Base-by-base conservation (phyloP, 2,888 invertebrate species). In the Atherix ibis region DNA sequence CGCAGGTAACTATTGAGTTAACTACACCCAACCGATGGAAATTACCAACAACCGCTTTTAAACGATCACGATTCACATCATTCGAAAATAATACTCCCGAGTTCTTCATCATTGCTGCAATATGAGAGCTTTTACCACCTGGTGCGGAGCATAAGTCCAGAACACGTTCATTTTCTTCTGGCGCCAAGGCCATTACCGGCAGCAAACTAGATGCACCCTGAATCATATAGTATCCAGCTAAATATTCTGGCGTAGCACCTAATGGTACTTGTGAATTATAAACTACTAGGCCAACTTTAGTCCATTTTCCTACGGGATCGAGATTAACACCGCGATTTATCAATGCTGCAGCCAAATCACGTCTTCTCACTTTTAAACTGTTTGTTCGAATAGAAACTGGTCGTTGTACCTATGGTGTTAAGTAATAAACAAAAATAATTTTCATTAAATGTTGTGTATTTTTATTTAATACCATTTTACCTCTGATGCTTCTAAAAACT, bases 81-180 rank as follows among this genome's bases (percentile, higher is more conserved):
- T 99, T 99, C 4, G 95, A 88, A 60, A 97, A 92, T 18, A 99
- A 57, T 2, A 83, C 74, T 0, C 99, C 98, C 0, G 95, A 95
- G 56, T 97, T 97, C 60, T 92, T 92, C 97, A 99, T 98, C 9
- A 98, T 66, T 0, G 95, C 82, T 32, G 94, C 87, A 40, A 99
- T 94, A 58, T 99, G 94, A 0, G 94, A 89, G 0, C 97, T 89
- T 65, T 99, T 99, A 6, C 98, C 98, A 30, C 98, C 98, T 0
- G 98, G 98, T 0, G 98, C 98, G 1, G 95, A 78, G 55, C 92
- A 88, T 91, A 99, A 85, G 53, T 99, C 98, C 19, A 99, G 66
- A 43, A 97, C 76, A 43, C 78, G 70, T 63, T 97, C 95, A 51
- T 88, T 83, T 64, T 91, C 92, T 64, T 92, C 89, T 1, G 98